Conservation (phyloP, 2,797 vertebrate genomes). For the Hozukius guyotensis region DNA sequence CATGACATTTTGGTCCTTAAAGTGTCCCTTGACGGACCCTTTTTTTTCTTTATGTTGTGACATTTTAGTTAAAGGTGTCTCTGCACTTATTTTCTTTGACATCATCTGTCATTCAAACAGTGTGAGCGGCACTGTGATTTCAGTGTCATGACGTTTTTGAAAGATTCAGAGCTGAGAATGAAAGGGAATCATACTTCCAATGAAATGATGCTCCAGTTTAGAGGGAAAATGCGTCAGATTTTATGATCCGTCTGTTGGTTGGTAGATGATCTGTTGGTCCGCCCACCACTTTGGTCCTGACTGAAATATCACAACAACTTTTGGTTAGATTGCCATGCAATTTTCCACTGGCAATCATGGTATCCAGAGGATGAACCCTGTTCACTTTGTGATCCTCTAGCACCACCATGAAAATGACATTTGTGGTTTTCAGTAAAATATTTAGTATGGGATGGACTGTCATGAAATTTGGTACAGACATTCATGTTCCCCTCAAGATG, state of each 20-base stretch:
- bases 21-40: background rate
- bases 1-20: background rate
- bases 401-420: background rate
- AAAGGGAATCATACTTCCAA: background rate
- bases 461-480: background rate
- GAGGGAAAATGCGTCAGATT: background rate
- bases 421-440: background rate
- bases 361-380: too few species aligned
- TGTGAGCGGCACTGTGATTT: background rate
- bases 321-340: background rate
- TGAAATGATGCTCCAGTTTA: background rate
- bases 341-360: background rate
- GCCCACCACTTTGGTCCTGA: too few species aligned
- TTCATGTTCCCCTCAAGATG: background rate
- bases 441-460: background rate
- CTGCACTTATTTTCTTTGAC: background rate
- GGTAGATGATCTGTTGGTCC: background rate
- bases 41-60: background rate
- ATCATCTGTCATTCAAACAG: background rate
- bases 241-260: background rate
- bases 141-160: background rate
- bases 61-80: background rate
- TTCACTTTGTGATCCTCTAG: background rate
- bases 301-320: too few species aligned
- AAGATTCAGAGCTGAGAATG: background rate